phyloP scores from a whole-genome alignment of 2,888 invertebrate species.

The Thecocarcelia acutangulata region DNA sequence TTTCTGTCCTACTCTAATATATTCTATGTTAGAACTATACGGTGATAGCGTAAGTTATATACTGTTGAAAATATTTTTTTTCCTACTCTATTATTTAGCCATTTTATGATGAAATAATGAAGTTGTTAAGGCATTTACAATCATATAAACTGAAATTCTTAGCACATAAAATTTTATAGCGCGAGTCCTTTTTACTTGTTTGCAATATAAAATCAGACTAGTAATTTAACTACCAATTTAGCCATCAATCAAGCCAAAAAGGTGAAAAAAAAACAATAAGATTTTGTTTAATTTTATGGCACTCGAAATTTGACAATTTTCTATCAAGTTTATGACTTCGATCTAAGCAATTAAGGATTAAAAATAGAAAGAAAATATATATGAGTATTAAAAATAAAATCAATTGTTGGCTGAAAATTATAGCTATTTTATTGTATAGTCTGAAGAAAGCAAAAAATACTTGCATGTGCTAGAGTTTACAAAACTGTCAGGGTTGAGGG shows the following conservation, averaged over 20 bases:
- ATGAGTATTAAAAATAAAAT: too few species aligned
- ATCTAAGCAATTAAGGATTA: background rate
- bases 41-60: too few species aligned
- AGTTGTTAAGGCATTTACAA: background rate
- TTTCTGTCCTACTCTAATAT: too few species aligned
- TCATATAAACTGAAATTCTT: background rate
- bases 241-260: conserved; percentile 1
- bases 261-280: conserved; percentile 16
- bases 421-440: conserved; percentile 49
- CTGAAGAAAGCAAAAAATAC: background rate
- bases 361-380: conserved; percentile 1
- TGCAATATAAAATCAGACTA: background rate
- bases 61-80: too few species aligned
- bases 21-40: too few species aligned
- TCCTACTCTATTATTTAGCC: too few species aligned
- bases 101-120: conserved; percentile 35
- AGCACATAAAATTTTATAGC: conserved; percentile 13
- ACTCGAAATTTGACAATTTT: conserved; percentile 41
- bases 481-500: conserved; percentile 26
- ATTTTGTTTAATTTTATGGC: conserved; percentile 43
- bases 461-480: background rate
- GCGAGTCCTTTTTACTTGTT: conserved; percentile 15
- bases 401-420: conserved; percentile 45
- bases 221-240: conserved; percentile 11
- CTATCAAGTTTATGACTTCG: conserved; percentile 28